Conservation (phyloP, 2,797 vertebrate genomes). For the Morus bassanus region DNA sequence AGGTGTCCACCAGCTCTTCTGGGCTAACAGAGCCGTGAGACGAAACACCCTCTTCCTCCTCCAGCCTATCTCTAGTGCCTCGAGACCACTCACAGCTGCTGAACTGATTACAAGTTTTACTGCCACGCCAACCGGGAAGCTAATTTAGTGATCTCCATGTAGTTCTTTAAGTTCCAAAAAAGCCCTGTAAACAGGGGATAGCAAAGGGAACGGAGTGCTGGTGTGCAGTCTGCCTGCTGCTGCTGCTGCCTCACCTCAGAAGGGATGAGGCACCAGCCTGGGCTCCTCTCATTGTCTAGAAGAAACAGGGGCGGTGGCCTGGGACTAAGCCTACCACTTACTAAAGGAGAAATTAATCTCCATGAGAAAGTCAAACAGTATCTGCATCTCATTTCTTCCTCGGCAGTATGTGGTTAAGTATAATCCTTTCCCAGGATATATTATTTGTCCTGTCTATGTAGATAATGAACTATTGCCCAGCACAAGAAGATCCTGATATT, state of each 20-base stretch:
- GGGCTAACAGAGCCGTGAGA: not conserved
- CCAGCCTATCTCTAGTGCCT: not conserved
- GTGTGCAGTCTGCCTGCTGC: not conserved
- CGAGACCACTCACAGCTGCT: constrained; percentile 19
- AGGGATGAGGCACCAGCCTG: not conserved
- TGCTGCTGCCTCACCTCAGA: not conserved
- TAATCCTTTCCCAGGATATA: constrained; percentile 20
- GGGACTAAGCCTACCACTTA: not conserved
- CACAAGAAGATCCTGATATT: constrained; percentile 1
- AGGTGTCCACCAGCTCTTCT: constrained; percentile 22
- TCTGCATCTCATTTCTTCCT: constrained; percentile 31
- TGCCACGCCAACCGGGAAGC: constrained; percentile 15
- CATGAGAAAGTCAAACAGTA: not conserved
- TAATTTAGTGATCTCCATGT: not conserved
- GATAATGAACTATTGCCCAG: constrained; percentile 15
- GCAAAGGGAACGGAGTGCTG: not conserved
- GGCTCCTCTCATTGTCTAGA: not conserved
- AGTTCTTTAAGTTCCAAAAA: not conserved
- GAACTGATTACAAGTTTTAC: constrained; percentile 8
- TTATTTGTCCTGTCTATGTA: constrained; percentile 17
- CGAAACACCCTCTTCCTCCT: not conserved
- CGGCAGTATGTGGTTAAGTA: constrained; percentile 5
- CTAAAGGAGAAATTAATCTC: constrained; percentile 13
- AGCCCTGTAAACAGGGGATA: not conserved
- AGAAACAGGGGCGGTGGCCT: not conserved